Base-by-base conservation (phyloP, 2,888 invertebrate genomes). In the Sisyra terminalis region DNA sequence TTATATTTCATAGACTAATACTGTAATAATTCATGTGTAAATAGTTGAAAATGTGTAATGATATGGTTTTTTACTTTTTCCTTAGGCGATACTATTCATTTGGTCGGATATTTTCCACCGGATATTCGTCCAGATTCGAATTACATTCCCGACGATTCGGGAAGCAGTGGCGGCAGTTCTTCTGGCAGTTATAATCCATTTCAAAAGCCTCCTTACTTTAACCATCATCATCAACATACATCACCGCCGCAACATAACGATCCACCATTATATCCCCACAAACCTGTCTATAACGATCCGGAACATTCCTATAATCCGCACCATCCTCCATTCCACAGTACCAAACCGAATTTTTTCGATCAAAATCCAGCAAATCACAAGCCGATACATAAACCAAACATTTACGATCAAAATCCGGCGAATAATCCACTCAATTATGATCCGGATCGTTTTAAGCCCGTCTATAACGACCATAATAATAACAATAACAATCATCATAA, bases 61-160 rank as follows among this genome's bases (percentile, higher is more conserved):
- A 24, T 5, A 24, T 24, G 7, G n/a, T n/a, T 24, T 24, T 24
- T 24, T 24, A 24, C 24, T 24, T 24, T 24, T 24, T 24, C 24
- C 24, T 7, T 48, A 52, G 47, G 49, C 57, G 63, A 62, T 56
- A 58, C 60, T 46, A 57, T 60, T 52, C 60, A 63, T 53, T 56
- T 61, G 55, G 60, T 61, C 52, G 58, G 60, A 45, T 58, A 61
- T 54, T 63, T 59, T 50, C 57, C 61, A 37, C 55, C 60, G 44
- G 58, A 56, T 37, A 47, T 49, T 32, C 46, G 44, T 5, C 46
- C 51, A 24, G 54, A 54, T 40, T 53, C 57, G 39, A 55, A 58
- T 46, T 42, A 42, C 24, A 42, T 42, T 8, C 42, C 42, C 14
- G 42, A 29, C 3, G 24, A 29, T 13, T 14, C 13, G 9, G 40